A percentile compares a stretch with the other conserved stretches of the same genome.
Evolutionary conservation across 1,140 invertebrate species (phyloP).

Genomic region (Euborellia annulipes): DNA sequence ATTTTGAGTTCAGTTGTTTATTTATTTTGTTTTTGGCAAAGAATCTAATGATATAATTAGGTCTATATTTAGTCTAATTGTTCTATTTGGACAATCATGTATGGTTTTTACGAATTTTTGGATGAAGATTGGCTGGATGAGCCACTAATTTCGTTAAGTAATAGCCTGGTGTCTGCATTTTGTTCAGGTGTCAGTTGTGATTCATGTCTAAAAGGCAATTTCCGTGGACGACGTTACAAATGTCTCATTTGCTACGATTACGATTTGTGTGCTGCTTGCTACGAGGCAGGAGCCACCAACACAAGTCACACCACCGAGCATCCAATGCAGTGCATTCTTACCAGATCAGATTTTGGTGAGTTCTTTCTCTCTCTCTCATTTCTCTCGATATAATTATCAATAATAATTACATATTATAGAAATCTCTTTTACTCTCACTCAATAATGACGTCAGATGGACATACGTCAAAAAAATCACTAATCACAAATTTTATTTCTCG

Average conservation of each 20-base stretch:
- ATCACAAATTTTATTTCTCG: too few species aligned
- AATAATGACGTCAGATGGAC: too few species aligned
- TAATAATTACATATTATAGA: too few species aligned
- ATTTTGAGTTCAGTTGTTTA: too few species aligned
- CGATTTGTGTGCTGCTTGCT: conserved; percentile 92
- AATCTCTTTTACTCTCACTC: too few species aligned
- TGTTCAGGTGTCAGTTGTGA: conserved; percentile 90
- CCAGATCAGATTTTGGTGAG: conserved; percentile 87
- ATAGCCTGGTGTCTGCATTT: too few species aligned
- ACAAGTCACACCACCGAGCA: conserved; percentile 88
- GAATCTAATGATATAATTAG: too few species aligned
- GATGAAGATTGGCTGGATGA: conserved; percentile 23
- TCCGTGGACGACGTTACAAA: conserved; percentile 92
- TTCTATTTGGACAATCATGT: conserved; percentile 1
- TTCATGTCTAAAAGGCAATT: conserved; percentile 96
- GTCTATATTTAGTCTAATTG: conserved; percentile 1
- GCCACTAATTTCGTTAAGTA: too few species aligned
- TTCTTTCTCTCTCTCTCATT: too few species aligned
- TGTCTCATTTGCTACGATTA: conserved; percentile 98
- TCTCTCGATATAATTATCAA: too few species aligned
- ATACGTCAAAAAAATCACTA: too few species aligned
- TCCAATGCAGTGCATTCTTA: conserved; percentile 97
- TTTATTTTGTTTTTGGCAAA: not conserved
- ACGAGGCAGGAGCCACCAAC: conserved; percentile 83
- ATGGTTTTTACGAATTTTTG: conserved; percentile 14